Base-by-base conservation (phyloP, 2,797 vertebrate genomes). In the Enteromius viviparus region DNA sequence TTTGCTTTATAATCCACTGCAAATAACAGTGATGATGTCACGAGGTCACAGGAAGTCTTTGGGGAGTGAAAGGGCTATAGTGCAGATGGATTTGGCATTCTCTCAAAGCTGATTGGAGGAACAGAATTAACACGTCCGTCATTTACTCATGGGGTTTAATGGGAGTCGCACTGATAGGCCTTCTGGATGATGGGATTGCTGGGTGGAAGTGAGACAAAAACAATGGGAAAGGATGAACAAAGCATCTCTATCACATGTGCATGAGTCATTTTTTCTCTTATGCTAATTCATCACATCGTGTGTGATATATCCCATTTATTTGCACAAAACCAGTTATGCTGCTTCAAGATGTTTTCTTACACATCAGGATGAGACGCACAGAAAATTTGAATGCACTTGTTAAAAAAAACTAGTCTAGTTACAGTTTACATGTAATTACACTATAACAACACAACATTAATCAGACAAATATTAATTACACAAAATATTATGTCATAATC, bases 1-100 rank as follows among this genome's bases (percentile, higher is more conserved):
- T 62, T n/a, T 77, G 75, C 23, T 77, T 71, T 77, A 76, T 66
- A 68, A 83, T 76, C 53, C 49, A 76, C 37, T 60, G 74, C 8
- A 45, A 68, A 76, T 69, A 60, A 68, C 72, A 68, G 34, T 34
- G 51, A 53, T 5, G 71, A 74, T 53, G 81, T 77, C 68, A 45
- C 1, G 23, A 60, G 51, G 58, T 70, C 32, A 81, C 51, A 58
- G 55, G 29, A 72, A 71, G 51, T 71, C 51, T 72, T 58, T 72
- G n/a, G 37, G 55, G 65, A 83, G 29, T 6, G 64, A 78, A 83
- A 55, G 81, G 72, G 34, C 74, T 75, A 70, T 40, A n/a, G 40
- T 76, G 62, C 71, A 42, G 65, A 66, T 83, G 49, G 62, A 58
- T 76, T 69, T 83, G 76, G 32, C 51, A 1, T 62, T 47, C 51